phyloP scores from a whole-genome alignment of 2,888 invertebrate species.

The Parthenolecanium corni region DNA sequence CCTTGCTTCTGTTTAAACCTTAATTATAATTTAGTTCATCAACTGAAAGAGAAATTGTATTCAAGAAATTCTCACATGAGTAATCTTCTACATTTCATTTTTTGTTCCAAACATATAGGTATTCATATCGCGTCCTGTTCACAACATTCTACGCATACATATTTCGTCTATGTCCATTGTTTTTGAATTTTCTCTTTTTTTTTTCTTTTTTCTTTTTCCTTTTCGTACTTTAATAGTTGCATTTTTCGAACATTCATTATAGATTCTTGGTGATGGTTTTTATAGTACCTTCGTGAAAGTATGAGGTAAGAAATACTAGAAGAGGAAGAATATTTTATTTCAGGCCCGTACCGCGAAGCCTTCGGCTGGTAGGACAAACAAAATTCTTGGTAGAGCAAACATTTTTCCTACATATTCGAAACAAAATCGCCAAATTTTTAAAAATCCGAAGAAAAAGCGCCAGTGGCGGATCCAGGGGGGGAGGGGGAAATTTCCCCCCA shows the following conservation, averaged over 20 bases:
- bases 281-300: no score
- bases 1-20: conserved; percentile 3
- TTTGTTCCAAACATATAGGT: neutral
- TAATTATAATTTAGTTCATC: conserved; percentile 19
- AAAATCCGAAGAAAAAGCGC: no score
- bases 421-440: no score
- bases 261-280: neutral
- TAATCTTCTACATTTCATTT: neutral
- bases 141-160: neutral
- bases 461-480: no score
- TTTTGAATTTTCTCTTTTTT: conserved; percentile 3
- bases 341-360: no score
- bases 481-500: no score
- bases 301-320: neutral
- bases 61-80: conserved; percentile 10
- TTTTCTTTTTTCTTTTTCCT: neutral
- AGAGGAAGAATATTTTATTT: neutral
- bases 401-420: no score
- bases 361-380: no score
- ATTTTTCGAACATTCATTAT: neutral
- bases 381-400: no score
- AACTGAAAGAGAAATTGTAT: conserved; percentile 16
- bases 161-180: conserved; percentile 7
- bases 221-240: neutral
- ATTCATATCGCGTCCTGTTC: conserved; percentile 23